Conservation (phyloP, 2,888 invertebrate species). For the Pristionchus fissidentatus region DNA sequence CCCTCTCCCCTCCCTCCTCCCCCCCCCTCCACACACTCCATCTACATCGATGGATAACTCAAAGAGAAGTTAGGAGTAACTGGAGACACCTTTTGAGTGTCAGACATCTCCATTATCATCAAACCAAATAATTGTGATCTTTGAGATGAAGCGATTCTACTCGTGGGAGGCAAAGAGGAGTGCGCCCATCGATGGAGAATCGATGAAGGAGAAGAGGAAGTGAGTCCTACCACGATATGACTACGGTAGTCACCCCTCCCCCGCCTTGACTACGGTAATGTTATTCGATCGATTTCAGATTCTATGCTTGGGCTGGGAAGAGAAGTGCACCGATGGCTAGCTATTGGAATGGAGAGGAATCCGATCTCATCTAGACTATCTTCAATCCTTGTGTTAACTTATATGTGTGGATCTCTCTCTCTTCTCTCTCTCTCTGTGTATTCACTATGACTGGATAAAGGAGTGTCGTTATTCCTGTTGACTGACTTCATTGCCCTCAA, state of each 20-base stretch:
- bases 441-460: conserved; percentile 34
- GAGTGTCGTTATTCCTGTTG: conserved; percentile 35
- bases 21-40: neutral
- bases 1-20: neutral
- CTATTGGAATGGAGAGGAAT: conserved; percentile 10
- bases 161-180: conserved; percentile 44
- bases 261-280: neutral
- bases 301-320: conserved; percentile 44
- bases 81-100: too few relatives aligned
- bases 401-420: neutral
- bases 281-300: neutral
- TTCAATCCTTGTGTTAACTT: neutral
- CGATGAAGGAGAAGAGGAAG: conserved; percentile 39
- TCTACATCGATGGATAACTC: neutral
- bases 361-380: conserved; percentile 4
- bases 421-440: conserved; percentile 20
- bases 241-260: neutral
- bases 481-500: neutral
- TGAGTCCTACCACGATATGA: neutral
- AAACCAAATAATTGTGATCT: neutral
- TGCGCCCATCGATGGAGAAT: neutral
- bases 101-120: neutral
- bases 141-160: conserved; percentile 45
- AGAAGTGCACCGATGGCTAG: conserved; percentile 3
- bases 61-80: too few relatives aligned